Conservation (phyloP, 2,113 vertebrate genomes). For the Aptenodytes patagonicus region DNA sequence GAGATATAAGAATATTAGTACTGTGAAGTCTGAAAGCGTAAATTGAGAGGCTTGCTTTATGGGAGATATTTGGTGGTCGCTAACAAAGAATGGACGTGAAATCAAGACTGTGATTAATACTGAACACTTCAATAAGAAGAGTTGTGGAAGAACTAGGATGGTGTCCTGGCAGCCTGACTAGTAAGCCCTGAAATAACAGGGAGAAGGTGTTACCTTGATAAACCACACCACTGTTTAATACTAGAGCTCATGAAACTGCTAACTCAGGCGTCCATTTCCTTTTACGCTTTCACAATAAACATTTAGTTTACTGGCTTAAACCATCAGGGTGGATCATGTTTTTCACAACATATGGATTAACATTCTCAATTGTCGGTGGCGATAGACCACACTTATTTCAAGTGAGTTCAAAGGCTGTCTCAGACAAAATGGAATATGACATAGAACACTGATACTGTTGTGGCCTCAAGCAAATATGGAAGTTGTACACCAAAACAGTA, state of each 20-base stretch:
- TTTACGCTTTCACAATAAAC: neutral
- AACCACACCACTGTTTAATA: neutral
- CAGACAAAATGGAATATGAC: slow-evolving; percentile 18
- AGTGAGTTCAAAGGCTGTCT: neutral
- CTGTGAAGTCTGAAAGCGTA: neutral
- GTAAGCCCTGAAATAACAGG: neutral
- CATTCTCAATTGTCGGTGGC: neutral
- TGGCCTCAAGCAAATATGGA: slow-evolving; percentile 40
- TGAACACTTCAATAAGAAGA: neutral
- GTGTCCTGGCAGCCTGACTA: neutral
- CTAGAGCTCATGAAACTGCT: neutral
- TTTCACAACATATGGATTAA: neutral
- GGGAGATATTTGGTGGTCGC: neutral
- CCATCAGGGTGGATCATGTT: neutral
- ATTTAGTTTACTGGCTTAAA: neutral
- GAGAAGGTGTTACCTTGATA: neutral
- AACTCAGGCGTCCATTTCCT: neutral
- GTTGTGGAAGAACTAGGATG: neutral
- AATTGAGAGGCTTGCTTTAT: neutral
- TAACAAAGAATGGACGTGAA: neutral
- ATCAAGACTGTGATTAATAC: neutral
- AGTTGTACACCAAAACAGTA: neutral
- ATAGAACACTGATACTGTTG: slow-evolving; percentile 18
- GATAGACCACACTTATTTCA: neutral
- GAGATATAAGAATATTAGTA: neutral